Conservation (phyloP, 2,888 invertebrate genomes). For the Drosophila dives region DNA sequence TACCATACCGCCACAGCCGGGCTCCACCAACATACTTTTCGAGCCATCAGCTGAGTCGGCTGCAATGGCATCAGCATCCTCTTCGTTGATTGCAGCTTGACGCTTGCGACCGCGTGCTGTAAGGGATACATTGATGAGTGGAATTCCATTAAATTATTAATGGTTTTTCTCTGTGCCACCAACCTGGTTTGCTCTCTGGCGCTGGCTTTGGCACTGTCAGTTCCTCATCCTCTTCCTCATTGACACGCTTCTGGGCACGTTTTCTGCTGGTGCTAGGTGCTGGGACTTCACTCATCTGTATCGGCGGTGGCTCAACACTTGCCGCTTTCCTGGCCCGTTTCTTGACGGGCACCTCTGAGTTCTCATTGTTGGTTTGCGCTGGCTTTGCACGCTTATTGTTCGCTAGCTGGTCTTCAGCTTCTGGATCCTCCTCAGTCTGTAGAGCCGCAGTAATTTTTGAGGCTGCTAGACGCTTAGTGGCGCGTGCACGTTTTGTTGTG, state of each 20-base stretch:
- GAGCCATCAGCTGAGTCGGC: slow-evolving; percentile 66
- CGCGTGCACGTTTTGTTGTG: slow-evolving; percentile 49
- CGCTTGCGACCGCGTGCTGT: slow-evolving; percentile 77
- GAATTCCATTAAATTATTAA: neutral
- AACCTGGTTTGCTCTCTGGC: slow-evolving; percentile 51
- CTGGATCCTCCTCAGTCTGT: slow-evolving; percentile 31
- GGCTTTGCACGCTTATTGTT: slow-evolving; percentile 46
- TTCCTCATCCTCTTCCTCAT: slow-evolving; percentile 27
- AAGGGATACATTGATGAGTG: neutral
- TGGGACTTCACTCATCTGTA: neutral
- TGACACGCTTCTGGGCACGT: slow-evolving; percentile 31
- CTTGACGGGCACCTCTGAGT: slow-evolving; percentile 33
- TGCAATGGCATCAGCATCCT: slow-evolving; percentile 21
- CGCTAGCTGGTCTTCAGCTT: slow-evolving; percentile 1
- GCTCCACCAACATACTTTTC: slow-evolving; percentile 79
- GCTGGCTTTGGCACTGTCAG: slow-evolving; percentile 4
- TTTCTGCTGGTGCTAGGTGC: slow-evolving; percentile 47
- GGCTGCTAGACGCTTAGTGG: slow-evolving; percentile 59
- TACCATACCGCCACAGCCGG: slow-evolving; percentile 65
- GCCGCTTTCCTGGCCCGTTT: slow-evolving; percentile 50
- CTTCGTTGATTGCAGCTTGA: slow-evolving; percentile 41
- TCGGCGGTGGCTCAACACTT: slow-evolving; percentile 18
- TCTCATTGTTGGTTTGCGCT: slow-evolving; percentile 28
- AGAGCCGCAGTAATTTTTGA: slow-evolving; percentile 52
- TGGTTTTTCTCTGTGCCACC: neutral